Base-by-base conservation (phyloP, 2,797 vertebrate genomes). In the Nasua narica region DNA sequence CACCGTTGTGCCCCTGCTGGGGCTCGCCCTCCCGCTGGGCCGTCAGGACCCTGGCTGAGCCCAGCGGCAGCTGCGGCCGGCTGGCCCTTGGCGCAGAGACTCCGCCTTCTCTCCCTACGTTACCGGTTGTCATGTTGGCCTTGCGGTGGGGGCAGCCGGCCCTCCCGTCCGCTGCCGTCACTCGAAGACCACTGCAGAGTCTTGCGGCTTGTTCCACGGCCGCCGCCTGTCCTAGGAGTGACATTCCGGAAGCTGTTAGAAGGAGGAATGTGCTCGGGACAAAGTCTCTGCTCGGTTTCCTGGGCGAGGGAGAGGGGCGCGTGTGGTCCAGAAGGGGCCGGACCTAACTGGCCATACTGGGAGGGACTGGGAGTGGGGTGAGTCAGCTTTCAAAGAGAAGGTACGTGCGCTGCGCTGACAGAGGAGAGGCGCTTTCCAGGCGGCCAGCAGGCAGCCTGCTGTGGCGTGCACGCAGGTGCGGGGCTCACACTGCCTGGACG, bases 351-450 rank as follows among this genome's bases (percentile, higher is more conserved):
- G 3, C 12, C 12, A 65, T 25, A 29, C 56, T 21, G 27, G 48
- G 15, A 18, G 29, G 50, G 25, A n/a, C 5, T 1, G 2, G 43
- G 52, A 2, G 9, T 1, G 35, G 35, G 27, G 19, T 7, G 37
- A 40, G 70, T 52, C 40, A 50, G 48, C 23, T 43, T 40, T 35
- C 27, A 35, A 52, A 15, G 52, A 60, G 79, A 19, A 83, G 37
- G 12, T 10, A 50, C 0, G 0, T 46, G 62, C 35, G 12, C 15
- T 7, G 7, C n/a, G 10, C 4, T 0, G n/a, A 32, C 14, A 25
- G 29, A 43, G 10, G 70, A 70, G 70, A 40, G 37, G 62, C 3
- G 0, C n/a, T 3, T n/a, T 48, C 35, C 54, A 4, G 21, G 72
- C 32, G 70, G 70, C 7, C 43, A 2, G 0, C 0, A 14, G 18